Evolutionary conservation across 2,797 vertebrate genomes (phyloP), one percentile per base, ranked within the genome.

Genomic region (Graptemys geographica): DNA sequence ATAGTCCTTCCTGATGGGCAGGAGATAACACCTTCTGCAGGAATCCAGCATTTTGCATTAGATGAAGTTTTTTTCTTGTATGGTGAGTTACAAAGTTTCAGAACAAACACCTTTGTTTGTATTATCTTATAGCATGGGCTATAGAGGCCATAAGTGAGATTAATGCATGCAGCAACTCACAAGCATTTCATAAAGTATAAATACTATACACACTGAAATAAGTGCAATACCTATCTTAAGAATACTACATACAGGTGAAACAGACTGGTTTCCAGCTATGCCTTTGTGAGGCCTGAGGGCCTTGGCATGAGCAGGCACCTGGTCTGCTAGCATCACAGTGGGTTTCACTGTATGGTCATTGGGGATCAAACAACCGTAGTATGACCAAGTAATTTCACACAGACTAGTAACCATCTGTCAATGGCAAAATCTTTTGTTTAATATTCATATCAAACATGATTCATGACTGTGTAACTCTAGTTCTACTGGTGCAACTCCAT

Each of bases 381-480:
- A 19, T 53, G 25, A 47, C 62, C 41, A 19, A 74, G 9, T 57
- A 59, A 78, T 82, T 82, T 87, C 83, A 81, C 47, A 83, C 53
- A 86, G 89, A 82, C 65, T 86, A 85, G n/a, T 88, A 89, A 49
- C 76, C 69, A 4, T 33, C 13, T 88, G 81, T 88, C 82, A 90
- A 53, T 69, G 81, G 74, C 88, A 96, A 7, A 53, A 37, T 84
- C 84, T 94, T 95, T 94, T 91, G 84, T 87, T 95, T 84, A n/a
- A 59, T 78, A 49, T 78, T 96, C 96, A 96, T 93, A 89, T 95
- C 59, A 81, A 93, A 89, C 0, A 1, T 84, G 84, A 90, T 87
- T 92, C 78, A 33, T 91, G 94, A 93, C 90, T 92, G 89, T 49
- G 79, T 95, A 90, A 92, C 59, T 90, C 91, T 90, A 65, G 0